phyloP scores from a whole-genome alignment of 2,113 vertebrate genomes.

The Semnopithecus entellus region DNA sequence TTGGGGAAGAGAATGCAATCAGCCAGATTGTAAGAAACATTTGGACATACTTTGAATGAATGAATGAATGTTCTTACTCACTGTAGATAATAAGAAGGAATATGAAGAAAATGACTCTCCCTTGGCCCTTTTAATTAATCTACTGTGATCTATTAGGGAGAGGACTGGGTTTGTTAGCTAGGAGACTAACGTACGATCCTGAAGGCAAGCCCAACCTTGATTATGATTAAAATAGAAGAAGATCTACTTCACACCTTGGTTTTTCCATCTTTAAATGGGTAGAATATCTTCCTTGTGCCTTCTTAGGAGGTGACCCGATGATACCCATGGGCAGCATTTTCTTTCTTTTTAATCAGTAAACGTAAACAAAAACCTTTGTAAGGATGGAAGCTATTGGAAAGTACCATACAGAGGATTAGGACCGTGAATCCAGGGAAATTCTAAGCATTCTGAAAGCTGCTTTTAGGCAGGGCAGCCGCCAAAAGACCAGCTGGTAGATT shows the following conservation, averaged over 20 bases:
- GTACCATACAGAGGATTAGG: conserved; percentile 11
- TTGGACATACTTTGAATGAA: background rate
- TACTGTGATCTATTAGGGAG: background rate
- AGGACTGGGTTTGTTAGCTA: background rate
- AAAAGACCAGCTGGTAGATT: background rate
- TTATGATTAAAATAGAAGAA: background rate
- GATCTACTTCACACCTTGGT: background rate
- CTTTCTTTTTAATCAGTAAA: conserved; percentile 30
- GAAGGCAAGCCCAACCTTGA: background rate
- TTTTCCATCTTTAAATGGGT: conserved; percentile 4
- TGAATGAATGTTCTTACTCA: background rate
- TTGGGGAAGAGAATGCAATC: background rate
- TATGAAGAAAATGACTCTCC: background rate
- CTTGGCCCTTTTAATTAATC: conserved; percentile 8
- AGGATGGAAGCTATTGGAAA: background rate
- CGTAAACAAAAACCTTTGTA: background rate
- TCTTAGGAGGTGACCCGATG: background rate
- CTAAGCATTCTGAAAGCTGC: conserved; percentile 9
- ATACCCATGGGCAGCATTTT: background rate
- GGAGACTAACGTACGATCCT: background rate
- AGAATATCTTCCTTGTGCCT: background rate
- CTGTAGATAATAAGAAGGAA: background rate
- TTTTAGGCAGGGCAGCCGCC: background rate
- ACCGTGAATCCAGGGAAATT: background rate
- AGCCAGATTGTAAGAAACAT: background rate